Conservation (phyloP, 92 coral and sea anemone genomes). For the Parazoanthus darwini region DNA sequence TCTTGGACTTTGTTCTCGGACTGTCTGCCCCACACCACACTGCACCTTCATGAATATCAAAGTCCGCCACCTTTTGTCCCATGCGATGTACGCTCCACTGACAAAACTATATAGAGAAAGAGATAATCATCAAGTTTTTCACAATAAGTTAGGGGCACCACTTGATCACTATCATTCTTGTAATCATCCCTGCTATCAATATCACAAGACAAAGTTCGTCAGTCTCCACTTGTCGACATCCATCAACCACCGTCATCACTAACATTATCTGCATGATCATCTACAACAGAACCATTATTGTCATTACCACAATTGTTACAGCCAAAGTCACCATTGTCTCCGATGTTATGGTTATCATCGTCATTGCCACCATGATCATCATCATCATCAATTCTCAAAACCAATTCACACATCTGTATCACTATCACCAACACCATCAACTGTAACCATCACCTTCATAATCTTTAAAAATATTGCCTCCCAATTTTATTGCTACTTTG, state of each 20-base stretch:
- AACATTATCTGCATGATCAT: background rate
- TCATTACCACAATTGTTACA: background rate
- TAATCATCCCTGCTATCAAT: background rate
- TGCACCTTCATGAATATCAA: constrained; percentile 91
- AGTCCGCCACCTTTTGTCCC: constrained; percentile 85
- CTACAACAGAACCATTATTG: background rate
- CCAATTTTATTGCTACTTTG: too few species aligned
- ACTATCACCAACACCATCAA: background rate
- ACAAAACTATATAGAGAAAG: constrained; percentile 57
- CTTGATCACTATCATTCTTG: background rate
- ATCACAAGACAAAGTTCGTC: background rate
- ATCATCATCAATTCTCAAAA: background rate
- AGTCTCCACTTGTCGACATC: background rate
- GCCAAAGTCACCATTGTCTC: background rate
- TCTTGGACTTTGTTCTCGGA: constrained; percentile 53
- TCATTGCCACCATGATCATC: background rate
- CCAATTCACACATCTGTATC: background rate
- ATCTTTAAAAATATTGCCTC: too few species aligned
- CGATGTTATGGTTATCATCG: background rate
- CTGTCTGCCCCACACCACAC: constrained; percentile 57
- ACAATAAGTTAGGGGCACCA: background rate
- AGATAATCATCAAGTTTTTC: background rate
- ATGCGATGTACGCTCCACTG: constrained; percentile 98
- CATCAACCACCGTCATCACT: background rate
- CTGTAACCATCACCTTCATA: background rate